Percentiles rank a stretch among this genome's conserved stretches.
Conservation (phyloP, 2,113 vertebrate genomes). For the Pomatorhinus ruficollis region DNA sequence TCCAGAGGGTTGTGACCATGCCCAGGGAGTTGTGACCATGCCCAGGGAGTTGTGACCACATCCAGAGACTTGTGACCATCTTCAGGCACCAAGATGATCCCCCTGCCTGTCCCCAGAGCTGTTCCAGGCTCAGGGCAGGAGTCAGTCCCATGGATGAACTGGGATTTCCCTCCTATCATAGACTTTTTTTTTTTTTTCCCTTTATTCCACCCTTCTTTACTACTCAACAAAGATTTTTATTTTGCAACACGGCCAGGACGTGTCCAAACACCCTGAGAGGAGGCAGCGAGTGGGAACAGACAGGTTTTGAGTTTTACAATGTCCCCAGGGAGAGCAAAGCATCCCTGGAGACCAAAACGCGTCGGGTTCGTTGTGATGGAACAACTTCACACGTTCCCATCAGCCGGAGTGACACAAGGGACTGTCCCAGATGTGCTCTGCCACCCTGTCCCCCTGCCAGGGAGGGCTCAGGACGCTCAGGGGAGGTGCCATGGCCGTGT, state of each 20-base stretch:
- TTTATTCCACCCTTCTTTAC: not conserved
- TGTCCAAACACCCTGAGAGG: not conserved
- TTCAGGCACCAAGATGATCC: too few species aligned
- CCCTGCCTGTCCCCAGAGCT: not conserved
- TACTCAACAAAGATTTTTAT: not conserved
- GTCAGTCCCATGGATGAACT: rapidly evolving
- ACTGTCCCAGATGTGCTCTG: rapidly evolving
- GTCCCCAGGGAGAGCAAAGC: not conserved
- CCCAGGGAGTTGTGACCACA: not conserved
- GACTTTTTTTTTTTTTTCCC: not conserved
- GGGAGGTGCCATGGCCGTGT: not conserved
- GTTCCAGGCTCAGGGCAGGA: rapidly evolving
- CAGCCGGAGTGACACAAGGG: not conserved
- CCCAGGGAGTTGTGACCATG: not conserved
- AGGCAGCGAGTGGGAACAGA: not conserved
- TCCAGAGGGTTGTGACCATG: rapidly evolving
- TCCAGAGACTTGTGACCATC: not conserved
- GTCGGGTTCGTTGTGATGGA: not conserved
- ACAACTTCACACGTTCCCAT: rapidly evolving
- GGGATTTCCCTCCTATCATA: rapidly evolving
- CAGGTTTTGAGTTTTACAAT: not conserved
- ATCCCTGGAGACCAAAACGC: not conserved
- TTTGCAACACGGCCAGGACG: not conserved
- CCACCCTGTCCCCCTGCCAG: rapidly evolving
- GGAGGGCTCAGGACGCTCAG: not conserved